Conservation (phyloP, 2,113 vertebrate species). For the Ancistrus triradiatus region DNA sequence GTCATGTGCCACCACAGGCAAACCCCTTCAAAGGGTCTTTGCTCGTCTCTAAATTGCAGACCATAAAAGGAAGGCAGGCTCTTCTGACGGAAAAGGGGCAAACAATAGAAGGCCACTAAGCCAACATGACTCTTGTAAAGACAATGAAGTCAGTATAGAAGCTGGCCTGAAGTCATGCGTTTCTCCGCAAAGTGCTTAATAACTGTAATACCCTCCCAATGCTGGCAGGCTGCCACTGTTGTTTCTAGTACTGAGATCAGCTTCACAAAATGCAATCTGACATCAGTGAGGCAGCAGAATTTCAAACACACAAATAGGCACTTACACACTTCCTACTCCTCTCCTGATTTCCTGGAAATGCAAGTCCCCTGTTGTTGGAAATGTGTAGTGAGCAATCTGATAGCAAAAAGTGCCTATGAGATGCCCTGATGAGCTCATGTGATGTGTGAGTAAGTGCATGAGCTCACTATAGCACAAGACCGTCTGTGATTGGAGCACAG, state of each 20-base stretch:
- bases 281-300: too few species aligned
- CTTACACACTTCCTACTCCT: constrained; percentile 10
- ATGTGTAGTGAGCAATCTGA: constrained; percentile 20
- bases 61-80: constrained; percentile 27
- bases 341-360: constrained; percentile 40
- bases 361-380: constrained; percentile 39
- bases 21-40: not conserved
- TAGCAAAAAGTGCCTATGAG: constrained; percentile 17
- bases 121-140: constrained; percentile 3
- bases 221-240: constrained; percentile 10
- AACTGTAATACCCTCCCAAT: constrained; percentile 16
- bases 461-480: constrained; percentile 33
- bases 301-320: not conserved
- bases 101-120: constrained; percentile 12
- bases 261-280: not conserved
- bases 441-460: constrained; percentile 45
- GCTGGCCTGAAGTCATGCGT: constrained; percentile 24
- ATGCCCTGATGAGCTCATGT: constrained; percentile 44
- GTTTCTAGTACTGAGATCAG: constrained; percentile 42
- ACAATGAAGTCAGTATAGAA: constrained; percentile 36
- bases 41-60: too few species aligned
- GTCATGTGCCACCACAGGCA: constrained; percentile 9
- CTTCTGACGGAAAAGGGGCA: not conserved
- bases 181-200: constrained; percentile 14
- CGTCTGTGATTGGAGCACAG: constrained; percentile 33